Evolutionary conservation across 2,888 invertebrate genomes (phyloP).

Genomic region (Sisyra terminalis): DNA sequence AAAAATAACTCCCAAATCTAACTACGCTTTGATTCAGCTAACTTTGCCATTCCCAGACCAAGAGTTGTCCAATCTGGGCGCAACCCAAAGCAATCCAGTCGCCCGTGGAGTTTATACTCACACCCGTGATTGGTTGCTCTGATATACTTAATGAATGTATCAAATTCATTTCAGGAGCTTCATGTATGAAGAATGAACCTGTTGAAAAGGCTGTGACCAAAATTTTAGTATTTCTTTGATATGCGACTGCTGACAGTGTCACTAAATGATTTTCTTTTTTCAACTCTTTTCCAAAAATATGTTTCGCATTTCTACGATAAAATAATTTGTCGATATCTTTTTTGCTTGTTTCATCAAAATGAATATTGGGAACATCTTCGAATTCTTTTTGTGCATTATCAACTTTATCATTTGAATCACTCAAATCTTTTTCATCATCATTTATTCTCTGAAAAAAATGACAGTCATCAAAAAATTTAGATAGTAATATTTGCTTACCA

Average conservation of each 20-base stretch:
- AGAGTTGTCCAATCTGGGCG: slow-evolving; percentile 71
- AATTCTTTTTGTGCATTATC: no score
- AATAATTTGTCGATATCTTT: neutral
- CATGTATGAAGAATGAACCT: slow-evolving; percentile 85
- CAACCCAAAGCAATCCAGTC: slow-evolving; percentile 96
- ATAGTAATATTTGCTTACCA: slow-evolving; percentile 21
- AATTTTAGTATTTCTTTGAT: slow-evolving; percentile 62
- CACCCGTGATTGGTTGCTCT: slow-evolving; percentile 63
- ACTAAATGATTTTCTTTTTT: slow-evolving; percentile 43
- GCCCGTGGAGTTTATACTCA: slow-evolving; percentile 70
- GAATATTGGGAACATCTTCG: no score
- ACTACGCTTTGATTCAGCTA: slow-evolving; percentile 19
- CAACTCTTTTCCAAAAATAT: slow-evolving; percentile 16
- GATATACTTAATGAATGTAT: slow-evolving; percentile 84
- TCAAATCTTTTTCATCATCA: slow-evolving; percentile 14
- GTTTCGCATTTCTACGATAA: neutral
- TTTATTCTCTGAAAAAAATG: neutral
- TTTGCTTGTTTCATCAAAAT: no score
- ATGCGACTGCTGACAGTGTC: slow-evolving; percentile 63
- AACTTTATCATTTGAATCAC: slow-evolving; percentile 11
- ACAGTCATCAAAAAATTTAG: neutral
- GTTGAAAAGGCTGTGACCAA: slow-evolving; percentile 81
- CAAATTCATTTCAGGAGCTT: slow-evolving; percentile 83
- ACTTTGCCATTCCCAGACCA: slow-evolving; percentile 99
- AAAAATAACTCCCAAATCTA: no score